Evolutionary conservation across 2,797 vertebrate genomes (phyloP).

Genomic region (Cyprinodon diabolis): DNA sequence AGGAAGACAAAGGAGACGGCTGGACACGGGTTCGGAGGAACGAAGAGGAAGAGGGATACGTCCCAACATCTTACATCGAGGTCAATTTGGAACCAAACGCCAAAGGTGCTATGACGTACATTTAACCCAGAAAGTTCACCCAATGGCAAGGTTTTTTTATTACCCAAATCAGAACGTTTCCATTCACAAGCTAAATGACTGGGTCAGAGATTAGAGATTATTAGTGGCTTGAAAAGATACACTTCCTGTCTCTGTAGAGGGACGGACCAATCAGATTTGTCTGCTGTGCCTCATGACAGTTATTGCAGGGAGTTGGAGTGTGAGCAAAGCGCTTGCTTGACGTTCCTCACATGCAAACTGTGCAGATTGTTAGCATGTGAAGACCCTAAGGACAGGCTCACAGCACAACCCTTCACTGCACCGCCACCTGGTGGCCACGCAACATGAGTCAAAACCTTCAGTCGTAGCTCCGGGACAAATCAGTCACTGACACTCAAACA

Average conservation of each 20-base stretch:
- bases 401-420: constrained; percentile 21
- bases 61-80: constrained; percentile 97
- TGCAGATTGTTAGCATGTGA: constrained; percentile 12
- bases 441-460: background rate
- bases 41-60: constrained; percentile 98
- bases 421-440: constrained; percentile 51
- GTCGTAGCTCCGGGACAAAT: constrained; percentile 10
- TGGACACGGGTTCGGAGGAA: constrained; percentile 98
- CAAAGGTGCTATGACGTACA: constrained; percentile 99
- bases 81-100: constrained; percentile 98
- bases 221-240: constrained; percentile 25
- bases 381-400: constrained; percentile 17
- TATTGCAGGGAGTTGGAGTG: constrained; percentile 7
- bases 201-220: constrained; percentile 10
- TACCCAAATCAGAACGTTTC: constrained; percentile 23
- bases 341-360: constrained; percentile 11
- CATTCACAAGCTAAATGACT: constrained; percentile 13
- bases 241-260: constrained; percentile 26
- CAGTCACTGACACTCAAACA: constrained; percentile 26
- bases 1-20: constrained; percentile 98
- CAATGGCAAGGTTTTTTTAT: constrained; percentile 14
- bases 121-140: constrained; percentile 77
- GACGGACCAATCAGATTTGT: constrained; percentile 58
- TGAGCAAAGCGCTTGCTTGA: background rate
- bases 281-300: constrained; percentile 51